phyloP scores from a whole-genome alignment of 2,797 vertebrate genomes.

The Arctocebus calabarensis region DNA sequence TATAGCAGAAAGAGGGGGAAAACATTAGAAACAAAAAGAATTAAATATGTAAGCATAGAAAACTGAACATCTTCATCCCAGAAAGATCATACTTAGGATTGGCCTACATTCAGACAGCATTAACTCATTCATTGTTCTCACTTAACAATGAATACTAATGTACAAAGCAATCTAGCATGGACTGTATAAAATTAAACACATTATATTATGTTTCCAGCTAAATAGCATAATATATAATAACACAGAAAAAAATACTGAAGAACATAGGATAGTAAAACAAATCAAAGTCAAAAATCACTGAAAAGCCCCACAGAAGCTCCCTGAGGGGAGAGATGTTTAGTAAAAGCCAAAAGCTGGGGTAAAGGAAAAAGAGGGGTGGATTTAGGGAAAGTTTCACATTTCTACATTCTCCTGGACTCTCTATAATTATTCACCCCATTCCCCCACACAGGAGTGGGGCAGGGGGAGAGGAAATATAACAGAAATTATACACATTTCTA shows the following conservation, averaged over 20 bases:
- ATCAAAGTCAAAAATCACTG: neutral
- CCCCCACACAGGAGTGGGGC: no score
- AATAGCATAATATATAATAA: neutral
- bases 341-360: neutral
- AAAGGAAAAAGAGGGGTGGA: neutral
- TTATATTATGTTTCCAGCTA: conserved; percentile 13
- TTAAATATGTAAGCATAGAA: neutral
- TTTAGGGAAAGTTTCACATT: neutral
- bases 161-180: neutral
- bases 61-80: neutral
- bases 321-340: neutral
- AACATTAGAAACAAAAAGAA: neutral
- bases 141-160: neutral
- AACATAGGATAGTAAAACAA: neutral
- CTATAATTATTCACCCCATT: neutral
- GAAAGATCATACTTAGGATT: neutral
- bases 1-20: conserved; percentile 76
- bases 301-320: neutral
- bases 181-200: neutral
- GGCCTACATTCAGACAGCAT: neutral
- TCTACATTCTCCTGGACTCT: neutral
- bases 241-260: neutral
- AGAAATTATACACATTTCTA: no score
- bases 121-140: neutral
- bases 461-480: no score